Conservation (phyloP, 2,113 vertebrate species). For the Notothenia rossii region DNA sequence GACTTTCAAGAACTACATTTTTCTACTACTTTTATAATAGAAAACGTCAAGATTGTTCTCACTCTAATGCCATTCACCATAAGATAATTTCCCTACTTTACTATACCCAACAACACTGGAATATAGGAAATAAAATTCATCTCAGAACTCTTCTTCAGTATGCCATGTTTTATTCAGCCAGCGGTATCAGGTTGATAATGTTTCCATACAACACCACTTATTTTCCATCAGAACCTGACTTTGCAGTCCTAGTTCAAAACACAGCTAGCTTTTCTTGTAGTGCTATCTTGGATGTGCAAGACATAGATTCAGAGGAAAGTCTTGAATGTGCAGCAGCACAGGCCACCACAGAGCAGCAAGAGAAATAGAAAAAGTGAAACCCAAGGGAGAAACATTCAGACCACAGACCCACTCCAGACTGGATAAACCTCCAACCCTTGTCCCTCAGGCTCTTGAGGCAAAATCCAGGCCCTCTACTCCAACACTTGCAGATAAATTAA, state of each 20-base stretch:
- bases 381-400: slow-evolving; percentile 39
- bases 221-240: slow-evolving; percentile 14
- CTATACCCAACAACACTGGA: neutral
- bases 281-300: slow-evolving; percentile 6
- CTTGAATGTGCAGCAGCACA: slow-evolving; percentile 12
- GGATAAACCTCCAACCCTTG: slow-evolving; percentile 56
- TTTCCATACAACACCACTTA: neutral
- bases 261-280: slow-evolving; percentile 7
- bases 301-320: slow-evolving; percentile 27
- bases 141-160: neutral
- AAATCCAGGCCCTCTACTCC: slow-evolving; percentile 64
- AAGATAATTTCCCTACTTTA: neutral
- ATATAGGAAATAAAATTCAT: neutral
- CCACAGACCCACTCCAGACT: slow-evolving; percentile 47
- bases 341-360: slow-evolving; percentile 20
- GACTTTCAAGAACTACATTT: slow-evolving; percentile 4
- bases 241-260: slow-evolving; percentile 22
- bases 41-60: neutral
- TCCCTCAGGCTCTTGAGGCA: slow-evolving; percentile 56
- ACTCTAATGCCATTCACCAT: neutral
- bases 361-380: slow-evolving; percentile 24
- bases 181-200: neutral
- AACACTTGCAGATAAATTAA: slow-evolving; percentile 74
- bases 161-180: neutral
- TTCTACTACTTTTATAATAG: neutral